A percentile compares a stretch with the other conserved stretches of the same genome.
Conservation (phyloP, 2,113 vertebrate genomes). For the Tachycineta bicolor region DNA sequence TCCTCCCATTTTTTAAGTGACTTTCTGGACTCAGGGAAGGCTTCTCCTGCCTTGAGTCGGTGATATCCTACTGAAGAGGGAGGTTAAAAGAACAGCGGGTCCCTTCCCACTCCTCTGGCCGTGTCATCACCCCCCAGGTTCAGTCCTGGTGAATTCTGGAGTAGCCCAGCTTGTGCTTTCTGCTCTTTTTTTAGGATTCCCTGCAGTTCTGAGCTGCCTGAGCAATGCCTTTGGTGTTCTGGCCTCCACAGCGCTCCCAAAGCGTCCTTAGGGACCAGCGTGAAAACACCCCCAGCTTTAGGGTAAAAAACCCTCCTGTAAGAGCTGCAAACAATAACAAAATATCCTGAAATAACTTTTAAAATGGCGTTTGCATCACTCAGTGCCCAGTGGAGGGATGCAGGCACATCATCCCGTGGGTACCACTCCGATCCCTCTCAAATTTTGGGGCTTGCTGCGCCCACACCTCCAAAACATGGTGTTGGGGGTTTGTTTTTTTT, state of each 20-base stretch:
- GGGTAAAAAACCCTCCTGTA: background rate
- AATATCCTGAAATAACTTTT: fast-evolving
- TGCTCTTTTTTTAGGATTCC: background rate
- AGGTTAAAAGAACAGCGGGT: background rate
- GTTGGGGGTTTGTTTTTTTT: too few species aligned
- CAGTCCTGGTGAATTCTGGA: background rate
- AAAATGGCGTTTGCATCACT: fast-evolving
- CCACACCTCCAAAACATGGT: fast-evolving
- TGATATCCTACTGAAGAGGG: fast-evolving
- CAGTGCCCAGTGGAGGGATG: background rate
- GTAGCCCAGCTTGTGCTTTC: background rate
- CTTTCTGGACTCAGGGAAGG: background rate
- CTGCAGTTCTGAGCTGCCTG: background rate
- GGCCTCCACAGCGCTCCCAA: fast-evolving
- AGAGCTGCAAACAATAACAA: background rate
- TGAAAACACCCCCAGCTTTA: background rate
- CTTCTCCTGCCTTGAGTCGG: background rate
- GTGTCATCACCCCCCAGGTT: background rate
- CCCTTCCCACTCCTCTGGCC: background rate
- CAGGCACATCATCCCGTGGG: fast-evolving
- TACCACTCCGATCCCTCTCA: fast-evolving
- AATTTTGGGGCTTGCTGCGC: fast-evolving
- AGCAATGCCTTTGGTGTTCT: background rate
- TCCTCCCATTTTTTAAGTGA: background rate
- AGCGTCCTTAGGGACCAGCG: background rate